Evolutionary conservation across 1,140 invertebrate species (phyloP).

Genomic region (Drosophila tsacasi): DNA sequence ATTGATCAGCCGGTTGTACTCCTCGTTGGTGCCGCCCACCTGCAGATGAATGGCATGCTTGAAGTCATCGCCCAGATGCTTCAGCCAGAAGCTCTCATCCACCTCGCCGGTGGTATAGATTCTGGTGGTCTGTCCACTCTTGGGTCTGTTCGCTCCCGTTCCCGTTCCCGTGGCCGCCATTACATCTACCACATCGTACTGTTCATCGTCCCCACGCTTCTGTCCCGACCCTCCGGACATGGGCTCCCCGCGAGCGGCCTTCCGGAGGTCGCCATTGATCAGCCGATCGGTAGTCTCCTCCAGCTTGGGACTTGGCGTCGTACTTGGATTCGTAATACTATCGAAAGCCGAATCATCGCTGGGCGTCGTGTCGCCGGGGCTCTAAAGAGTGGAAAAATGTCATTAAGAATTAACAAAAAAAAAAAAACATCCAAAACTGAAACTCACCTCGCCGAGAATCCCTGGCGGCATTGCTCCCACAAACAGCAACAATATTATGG

Average conservation of each 20-base stretch:
- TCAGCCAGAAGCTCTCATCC: constrained; percentile 75
- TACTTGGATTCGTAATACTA: constrained; percentile 13
- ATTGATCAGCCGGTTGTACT: constrained; percentile 70
- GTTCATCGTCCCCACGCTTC: not conserved
- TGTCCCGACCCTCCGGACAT: not conserved
- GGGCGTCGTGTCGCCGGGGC: constrained; percentile 19
- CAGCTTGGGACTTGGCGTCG: constrained; percentile 1
- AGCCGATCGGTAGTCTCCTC: constrained; percentile 38
- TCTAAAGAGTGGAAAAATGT: not conserved
- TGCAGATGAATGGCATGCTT: constrained; percentile 77
- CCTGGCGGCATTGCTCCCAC: constrained; percentile 23
- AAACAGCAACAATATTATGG: constrained; percentile 37
- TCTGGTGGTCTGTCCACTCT: constrained; percentile 71
- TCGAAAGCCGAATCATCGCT: constrained; percentile 3
- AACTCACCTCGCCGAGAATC: constrained; percentile 35
- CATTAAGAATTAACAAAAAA: not conserved
- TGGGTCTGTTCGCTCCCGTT: constrained; percentile 29
- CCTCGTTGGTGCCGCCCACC: constrained; percentile 69
- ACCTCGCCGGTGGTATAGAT: constrained; percentile 74
- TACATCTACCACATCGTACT: constrained; percentile 69
- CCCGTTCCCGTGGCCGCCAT: constrained; percentile 34
- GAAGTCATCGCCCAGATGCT: constrained; percentile 77
- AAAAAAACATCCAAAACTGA: not conserved
- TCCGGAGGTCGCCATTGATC: constrained; percentile 33
- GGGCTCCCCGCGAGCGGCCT: constrained; percentile 32